These are phyloP conservation scores for Lepidurus arcticus DNA, from an alignment of 1,140 invertebrate species.

Conservation along the genomic window DNA sequence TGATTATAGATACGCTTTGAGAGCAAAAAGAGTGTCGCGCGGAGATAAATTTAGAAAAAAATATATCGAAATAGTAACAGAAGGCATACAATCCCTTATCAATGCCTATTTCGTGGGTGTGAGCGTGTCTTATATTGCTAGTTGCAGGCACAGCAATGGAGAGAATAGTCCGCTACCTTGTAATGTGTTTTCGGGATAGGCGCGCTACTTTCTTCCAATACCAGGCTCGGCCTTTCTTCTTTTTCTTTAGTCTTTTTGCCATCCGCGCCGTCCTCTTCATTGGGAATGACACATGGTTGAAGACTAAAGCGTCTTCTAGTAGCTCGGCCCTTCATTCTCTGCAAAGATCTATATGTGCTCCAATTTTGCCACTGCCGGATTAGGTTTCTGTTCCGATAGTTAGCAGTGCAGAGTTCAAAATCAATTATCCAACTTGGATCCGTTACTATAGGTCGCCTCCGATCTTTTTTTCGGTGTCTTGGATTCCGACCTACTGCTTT, in stretches of 20 bases:
- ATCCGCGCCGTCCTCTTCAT: background rate
- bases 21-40: background rate
- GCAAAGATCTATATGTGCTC: background rate
- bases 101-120: background rate
- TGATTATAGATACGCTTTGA: background rate
- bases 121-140: background rate
- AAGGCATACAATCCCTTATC: background rate
- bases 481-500: background rate
- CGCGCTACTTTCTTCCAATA: background rate
- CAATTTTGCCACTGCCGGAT: background rate
- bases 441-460: background rate
- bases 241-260: background rate
- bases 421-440: background rate
- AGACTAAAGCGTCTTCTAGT: conserved; percentile 5
- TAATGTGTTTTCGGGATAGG: conserved; percentile 2
- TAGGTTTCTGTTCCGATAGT: background rate
- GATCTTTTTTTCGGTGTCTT: background rate
- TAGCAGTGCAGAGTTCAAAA: background rate
- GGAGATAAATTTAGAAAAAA: background rate
- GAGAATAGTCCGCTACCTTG: background rate
- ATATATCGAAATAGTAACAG: background rate
- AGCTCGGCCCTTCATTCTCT: background rate
- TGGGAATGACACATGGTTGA: conserved; percentile 6
- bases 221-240: background rate
- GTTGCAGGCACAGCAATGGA: background rate